Base-by-base conservation (phyloP, 2,797 vertebrate species). In the Falco cherrug region DNA sequence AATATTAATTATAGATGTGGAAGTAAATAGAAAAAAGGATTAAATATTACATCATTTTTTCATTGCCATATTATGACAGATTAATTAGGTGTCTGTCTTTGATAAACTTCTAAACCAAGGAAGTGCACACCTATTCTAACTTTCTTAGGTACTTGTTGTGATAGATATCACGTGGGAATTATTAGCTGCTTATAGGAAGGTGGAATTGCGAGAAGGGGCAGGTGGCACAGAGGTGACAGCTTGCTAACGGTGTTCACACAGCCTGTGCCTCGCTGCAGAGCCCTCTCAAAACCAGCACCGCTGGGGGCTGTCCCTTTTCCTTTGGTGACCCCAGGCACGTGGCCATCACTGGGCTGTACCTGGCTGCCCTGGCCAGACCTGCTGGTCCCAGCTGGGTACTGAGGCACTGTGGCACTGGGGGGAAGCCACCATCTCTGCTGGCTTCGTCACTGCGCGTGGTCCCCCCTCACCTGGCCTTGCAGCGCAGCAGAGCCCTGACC, bases 371-470 rank as follows among this genome's bases (percentile, higher is more conserved):
- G 48, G 43, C 13, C 45, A 87, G 50, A 43, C 45, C n/a, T 69
- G 11, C 24, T 64, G 20, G 24, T n/a, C 74, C 48, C 67, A 21
- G 29, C 3, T n/a, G 31, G 21, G 21, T 51, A 16, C 67, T 8
- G 22, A 18, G 22, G 16, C 14, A n/a, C 0, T 2, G 35, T 15
- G 2, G 6, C 5, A 20, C 17, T 26, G 2, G 0, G 9, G 70
- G 21, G 10, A 76, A 56, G 18, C 28, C 56, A 6, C 50, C 37
- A 25, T 13, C 45, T 43, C n/a, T 37, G n/a, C 73, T 26, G 50
- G 6, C 41, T 56, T n/a, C 17, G 57, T 15, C 31, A 21, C 17
- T 0, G 1, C 3, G 1, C 51, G 22, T 10, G 16, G 25, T 59
- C 50, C 16, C 3, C 1, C 43, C 33, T 24, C 35, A 43, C 45